These are phyloP conservation scores for Oscheius sp. DNA, from an alignment of 2,888 invertebrate species.

Conservation along the genomic window DNA sequence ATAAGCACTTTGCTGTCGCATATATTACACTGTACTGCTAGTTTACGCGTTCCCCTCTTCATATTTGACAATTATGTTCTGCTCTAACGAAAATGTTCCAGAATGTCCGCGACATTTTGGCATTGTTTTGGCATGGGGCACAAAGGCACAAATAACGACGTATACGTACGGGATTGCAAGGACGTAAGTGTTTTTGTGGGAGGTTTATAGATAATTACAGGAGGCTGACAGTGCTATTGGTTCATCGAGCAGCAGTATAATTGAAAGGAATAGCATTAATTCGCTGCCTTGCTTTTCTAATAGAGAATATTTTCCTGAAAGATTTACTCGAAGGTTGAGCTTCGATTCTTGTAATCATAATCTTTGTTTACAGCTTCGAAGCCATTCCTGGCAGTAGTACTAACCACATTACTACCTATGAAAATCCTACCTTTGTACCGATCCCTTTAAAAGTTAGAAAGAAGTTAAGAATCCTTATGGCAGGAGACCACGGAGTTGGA, in stretches of 20 bases:
- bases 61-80: not conserved
- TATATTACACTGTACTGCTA: slow-evolving; percentile 3
- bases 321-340: not conserved
- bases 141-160: not conserved
- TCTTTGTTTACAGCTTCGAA: slow-evolving; percentile 26
- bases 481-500: slow-evolving; percentile 20
- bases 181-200: not conserved
- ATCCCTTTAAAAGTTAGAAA: not conserved
- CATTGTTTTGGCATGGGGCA: slow-evolving; percentile 23
- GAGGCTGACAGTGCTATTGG: slow-evolving; percentile 16
- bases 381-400: slow-evolving; percentile 8
- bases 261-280: slow-evolving; percentile 2
- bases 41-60: not conserved
- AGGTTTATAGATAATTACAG: not conserved
- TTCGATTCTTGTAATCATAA: no score
- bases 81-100: not conserved
- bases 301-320: not conserved
- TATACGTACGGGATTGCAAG: not conserved
- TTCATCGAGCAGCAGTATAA: slow-evolving; percentile 6
- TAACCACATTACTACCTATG: slow-evolving; percentile 6
- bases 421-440: slow-evolving; percentile 18
- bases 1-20: slow-evolving; percentile 14
- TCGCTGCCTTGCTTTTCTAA: not conserved
- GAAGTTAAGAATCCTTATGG: slow-evolving; percentile 16
- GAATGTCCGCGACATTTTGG: slow-evolving; percentile 19